Base-by-base conservation (phyloP, 2,888 invertebrate species). In the Philopedon plagiatum region DNA sequence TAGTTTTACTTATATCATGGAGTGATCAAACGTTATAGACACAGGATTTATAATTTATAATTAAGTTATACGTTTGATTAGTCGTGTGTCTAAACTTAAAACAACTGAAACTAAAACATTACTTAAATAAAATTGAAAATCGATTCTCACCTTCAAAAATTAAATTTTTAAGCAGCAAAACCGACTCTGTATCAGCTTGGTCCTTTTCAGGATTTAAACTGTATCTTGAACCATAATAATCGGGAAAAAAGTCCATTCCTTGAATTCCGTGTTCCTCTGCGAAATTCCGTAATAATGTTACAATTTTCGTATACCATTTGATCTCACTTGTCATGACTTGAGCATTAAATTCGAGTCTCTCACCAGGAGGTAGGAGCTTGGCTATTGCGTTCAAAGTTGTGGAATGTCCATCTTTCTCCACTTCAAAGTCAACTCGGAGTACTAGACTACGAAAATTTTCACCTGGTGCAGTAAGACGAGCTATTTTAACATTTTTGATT, bases 151-250 rank as follows among this genome's bases (percentile, higher is more conserved):
- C 76, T 51, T 67, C 29, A 3, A 41, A 54, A 56, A 37, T 70
- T 26, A 76, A 57, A 66, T 76, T 76, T 57, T 75, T 74, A 32
- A 76, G 23, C 11, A 76, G 49, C 18, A 76, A 62, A n/a, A 76
- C 26, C 5, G 72, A 71, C 49, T 76, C 74, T 21, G 63, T 56
- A 58, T 76, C 76, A 11, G 74, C 58, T 21, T 66, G 60, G 7
- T 60, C 57, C 37, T 44, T 66, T 15, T 41, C 32, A 2, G 62
- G 39, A 58, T 71, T 64, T 26, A 76, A 66, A 37, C 65, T 75
- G 34, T 66, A 39, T 60, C 76, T 66, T 8, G 67, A 64, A 0
- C 73, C 75, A 32, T 63, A 72, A 58, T 54, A 73, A 15, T 64
- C 41, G 5, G 76, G 71, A 41, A 67, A 75, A 2, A 64, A 57